Conservation (phyloP, 2,888 invertebrate species). For the Charanyca ferruginea region DNA sequence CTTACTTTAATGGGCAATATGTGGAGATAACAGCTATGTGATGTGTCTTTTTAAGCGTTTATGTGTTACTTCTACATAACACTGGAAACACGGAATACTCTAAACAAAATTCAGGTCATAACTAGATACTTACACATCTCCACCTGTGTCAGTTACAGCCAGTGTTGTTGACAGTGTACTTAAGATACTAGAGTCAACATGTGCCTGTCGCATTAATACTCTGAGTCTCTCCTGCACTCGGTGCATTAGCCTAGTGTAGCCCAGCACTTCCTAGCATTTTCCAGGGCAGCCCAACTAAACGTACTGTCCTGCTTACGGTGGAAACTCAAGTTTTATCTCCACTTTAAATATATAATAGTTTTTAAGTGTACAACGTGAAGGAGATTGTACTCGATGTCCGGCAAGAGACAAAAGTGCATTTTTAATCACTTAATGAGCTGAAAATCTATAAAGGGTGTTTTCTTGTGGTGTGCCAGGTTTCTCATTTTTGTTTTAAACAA, state of each 20-base stretch:
- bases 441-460: slow-evolving; percentile 3
- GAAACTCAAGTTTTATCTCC: slow-evolving; percentile 19
- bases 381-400: slow-evolving; percentile 41
- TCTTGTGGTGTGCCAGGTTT: background rate
- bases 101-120: background rate
- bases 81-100: too few relatives aligned
- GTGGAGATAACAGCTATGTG: too few relatives aligned
- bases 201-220: slow-evolving; percentile 38
- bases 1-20: too few relatives aligned
- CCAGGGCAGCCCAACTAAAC: slow-evolving; percentile 43
- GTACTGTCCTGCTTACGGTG: slow-evolving; percentile 53
- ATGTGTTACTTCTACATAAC: too few relatives aligned
- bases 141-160: background rate
- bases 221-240: slow-evolving; percentile 35
- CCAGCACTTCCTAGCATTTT: slow-evolving; percentile 13
- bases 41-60: too few relatives aligned
- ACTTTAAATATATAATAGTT: slow-evolving; percentile 42
- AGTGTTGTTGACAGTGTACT: slow-evolving; percentile 15
- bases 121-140: background rate
- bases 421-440: slow-evolving; percentile 32
- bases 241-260: slow-evolving; percentile 42
- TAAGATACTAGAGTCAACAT: slow-evolving; percentile 9
- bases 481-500: too few relatives aligned
- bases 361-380: slow-evolving; percentile 43
- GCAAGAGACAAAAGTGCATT: slow-evolving; percentile 44